Base-by-base conservation (phyloP, 2,113 vertebrate species). In the Climacteris rufus region DNA sequence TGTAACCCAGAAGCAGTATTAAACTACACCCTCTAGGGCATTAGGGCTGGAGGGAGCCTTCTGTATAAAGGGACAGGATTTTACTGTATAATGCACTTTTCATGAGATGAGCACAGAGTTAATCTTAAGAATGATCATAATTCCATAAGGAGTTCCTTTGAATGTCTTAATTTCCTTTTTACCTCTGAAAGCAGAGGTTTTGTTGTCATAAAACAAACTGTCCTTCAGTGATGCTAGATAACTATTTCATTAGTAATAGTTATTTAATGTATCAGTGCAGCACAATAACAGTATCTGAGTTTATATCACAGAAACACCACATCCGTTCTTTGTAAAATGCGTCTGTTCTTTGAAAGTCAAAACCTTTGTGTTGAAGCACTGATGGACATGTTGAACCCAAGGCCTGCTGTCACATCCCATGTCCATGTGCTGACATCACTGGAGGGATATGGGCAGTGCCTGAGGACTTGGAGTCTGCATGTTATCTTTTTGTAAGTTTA, bases 311-410 rank as follows among this genome's bases (percentile, higher is more conserved):
- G 95, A 90, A 92, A 91, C 91, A 92, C 61, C 69, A 66, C 78
- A 97, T 97, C 89, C 91, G 70, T 94, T 95, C 96, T 97, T 97
- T 96, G 96, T 96, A 35, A 91, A 77, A 94, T 90, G 64, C 93
- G 97, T 97, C 94, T 95, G 87, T 96, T 94, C 93, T 66, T 85
- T 84, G 18, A 35, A 65, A 88, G 78, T 57, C 11, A 13, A 44
- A 78, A 15, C 37, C 39, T 40, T 65, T 19, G 11, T 68, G 17
- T 13, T 63, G 69, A 61, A 50, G 54, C 35, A 35, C 19, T 63
- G 63, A 17, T 28, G 1, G 6, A 42, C 4, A 10, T 10, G 18
- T 47, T 77, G 84, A 84, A 64, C n/a, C 25, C 37, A 45, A 37
- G 10, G 10, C 5, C 2, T 63, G 37, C 37, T 76, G 18, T 63